A percentile compares a stretch with the other conserved stretches of the same genome.
phyloP scores from a whole-genome alignment of 2,888 invertebrate genomes.

The Neoaliturus tenellus region DNA sequence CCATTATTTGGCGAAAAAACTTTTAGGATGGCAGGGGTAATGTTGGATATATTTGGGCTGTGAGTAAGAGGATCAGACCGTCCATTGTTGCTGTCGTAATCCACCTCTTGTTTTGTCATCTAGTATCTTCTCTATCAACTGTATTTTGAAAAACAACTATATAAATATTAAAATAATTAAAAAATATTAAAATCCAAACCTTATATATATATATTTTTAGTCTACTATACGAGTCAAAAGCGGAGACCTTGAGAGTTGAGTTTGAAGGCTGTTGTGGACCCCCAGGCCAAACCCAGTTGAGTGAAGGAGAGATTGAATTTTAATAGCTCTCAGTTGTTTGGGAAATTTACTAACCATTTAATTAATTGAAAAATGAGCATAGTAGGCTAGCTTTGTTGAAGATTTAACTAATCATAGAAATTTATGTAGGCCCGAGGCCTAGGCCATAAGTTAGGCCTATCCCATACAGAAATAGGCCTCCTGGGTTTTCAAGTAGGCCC shows the following conservation, averaged over 20 bases:
- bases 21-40: neutral
- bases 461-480: too few relatives aligned
- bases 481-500: too few relatives aligned
- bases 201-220: too few relatives aligned
- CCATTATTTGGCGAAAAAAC: neutral
- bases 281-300: neutral
- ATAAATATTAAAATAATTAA: too few relatives aligned
- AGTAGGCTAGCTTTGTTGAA: too few relatives aligned
- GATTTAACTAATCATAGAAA: too few relatives aligned
- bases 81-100: slow-evolving; percentile 36
- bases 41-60: slow-evolving; percentile 1
- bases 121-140: neutral
- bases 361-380: too few relatives aligned
- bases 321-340: too few relatives aligned
- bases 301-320: neutral
- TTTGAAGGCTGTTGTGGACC: neutral
- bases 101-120: neutral
- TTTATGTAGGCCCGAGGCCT: too few relatives aligned
- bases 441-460: too few relatives aligned
- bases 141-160: too few relatives aligned
- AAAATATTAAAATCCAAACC: neutral
- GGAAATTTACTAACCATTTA: too few relatives aligned
- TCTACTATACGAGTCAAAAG: neutral
- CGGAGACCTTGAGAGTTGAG: neutral
- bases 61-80: neutral